A percentile compares a stretch with the other conserved stretches of the same genome.
Evolutionary conservation across 2,113 vertebrate genomes (phyloP).

Genomic region (Romanogobio albipinnatus): DNA sequence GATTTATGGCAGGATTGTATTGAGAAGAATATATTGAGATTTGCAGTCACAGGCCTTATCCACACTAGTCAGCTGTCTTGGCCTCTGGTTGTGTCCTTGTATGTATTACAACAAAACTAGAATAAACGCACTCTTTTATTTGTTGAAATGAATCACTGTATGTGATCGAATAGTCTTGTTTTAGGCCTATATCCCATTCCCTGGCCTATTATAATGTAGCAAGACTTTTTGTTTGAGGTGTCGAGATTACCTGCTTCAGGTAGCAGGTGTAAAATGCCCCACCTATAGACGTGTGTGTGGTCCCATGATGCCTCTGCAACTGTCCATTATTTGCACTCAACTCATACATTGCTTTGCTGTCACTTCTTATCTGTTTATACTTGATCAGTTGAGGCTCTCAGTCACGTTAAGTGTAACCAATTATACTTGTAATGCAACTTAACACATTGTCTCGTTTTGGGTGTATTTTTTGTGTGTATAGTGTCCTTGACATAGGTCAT

Average conservation of each 20-base stretch:
- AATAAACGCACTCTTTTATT: not conserved
- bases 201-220: not conserved
- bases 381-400: not conserved
- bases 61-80: not conserved
- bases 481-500: slow-evolving; percentile 60
- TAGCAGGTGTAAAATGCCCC: slow-evolving; percentile 44
- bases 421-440: not conserved
- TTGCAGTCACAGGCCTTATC: not conserved
- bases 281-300: not conserved
- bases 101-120: too few relatives aligned
- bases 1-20: not conserved
- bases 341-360: not conserved
- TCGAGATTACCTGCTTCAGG: slow-evolving; percentile 1
- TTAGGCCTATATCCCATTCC: not conserved
- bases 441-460: not conserved
- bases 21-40: slow-evolving; percentile 14
- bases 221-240: not conserved
- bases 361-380: not conserved
- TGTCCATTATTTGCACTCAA: not conserved
- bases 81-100: not conserved
- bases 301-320: slow-evolving; percentile 14
- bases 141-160: not conserved
- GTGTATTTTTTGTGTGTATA: not conserved
- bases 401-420: not conserved
- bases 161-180: not conserved